Evolutionary conservation across 2,113 vertebrate genomes (phyloP).

Genomic region (Ardeotis arabs): DNA sequence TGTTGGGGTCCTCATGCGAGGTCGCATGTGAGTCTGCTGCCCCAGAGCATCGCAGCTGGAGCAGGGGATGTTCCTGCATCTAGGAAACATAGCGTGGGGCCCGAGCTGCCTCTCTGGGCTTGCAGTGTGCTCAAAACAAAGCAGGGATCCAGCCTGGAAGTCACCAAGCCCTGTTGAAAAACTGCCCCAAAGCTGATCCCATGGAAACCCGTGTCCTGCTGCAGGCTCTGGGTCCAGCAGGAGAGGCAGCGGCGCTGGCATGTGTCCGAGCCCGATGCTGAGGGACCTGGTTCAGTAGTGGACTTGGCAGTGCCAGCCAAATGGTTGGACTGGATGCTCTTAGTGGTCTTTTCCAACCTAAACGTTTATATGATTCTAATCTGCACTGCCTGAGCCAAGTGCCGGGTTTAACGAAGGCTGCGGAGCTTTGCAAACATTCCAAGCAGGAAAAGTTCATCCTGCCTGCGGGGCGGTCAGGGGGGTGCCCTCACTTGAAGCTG

Average conservation of each 20-base stretch:
- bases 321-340: no score
- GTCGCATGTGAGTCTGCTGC: fast-evolving
- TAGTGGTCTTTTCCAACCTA: no score
- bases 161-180: background rate
- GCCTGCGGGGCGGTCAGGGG: background rate
- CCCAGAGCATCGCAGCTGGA: background rate
- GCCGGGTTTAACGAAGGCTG: background rate
- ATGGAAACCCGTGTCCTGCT: background rate
- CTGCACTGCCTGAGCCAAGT: background rate
- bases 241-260: background rate
- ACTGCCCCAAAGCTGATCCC: background rate
- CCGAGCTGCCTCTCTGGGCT: background rate
- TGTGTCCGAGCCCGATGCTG: fast-evolving
- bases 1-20: background rate
- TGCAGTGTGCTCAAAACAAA: background rate
- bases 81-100: fast-evolving
- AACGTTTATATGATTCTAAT: no score
- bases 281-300: background rate
- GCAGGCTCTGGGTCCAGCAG: background rate
- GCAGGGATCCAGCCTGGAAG: background rate
- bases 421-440: background rate
- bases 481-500: background rate
- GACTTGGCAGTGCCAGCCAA: no score
- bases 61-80: background rate
- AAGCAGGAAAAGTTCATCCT: fast-evolving